These are phyloP conservation scores for Pangasianodon gigas DNA, from an alignment of 2,113 vertebrate species.

Conservation along the genomic window DNA sequence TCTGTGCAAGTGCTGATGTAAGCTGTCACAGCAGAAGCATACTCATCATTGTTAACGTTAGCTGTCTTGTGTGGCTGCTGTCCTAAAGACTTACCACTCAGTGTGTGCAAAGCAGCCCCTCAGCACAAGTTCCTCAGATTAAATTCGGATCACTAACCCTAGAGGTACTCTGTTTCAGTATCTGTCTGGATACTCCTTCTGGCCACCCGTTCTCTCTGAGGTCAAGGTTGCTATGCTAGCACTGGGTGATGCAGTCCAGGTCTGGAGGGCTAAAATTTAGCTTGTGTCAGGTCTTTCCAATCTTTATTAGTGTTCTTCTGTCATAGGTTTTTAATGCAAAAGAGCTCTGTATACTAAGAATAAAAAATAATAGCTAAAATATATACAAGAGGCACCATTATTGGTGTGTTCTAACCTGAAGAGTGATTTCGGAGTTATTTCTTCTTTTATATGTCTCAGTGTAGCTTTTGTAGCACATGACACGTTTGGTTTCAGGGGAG, in stretches of 20 bases:
- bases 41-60: background rate
- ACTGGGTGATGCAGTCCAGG: background rate
- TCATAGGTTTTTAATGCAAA: too few species aligned
- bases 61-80: background rate
- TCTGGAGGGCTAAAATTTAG: too few species aligned
- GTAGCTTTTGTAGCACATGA: background rate
- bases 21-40: background rate
- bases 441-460: background rate
- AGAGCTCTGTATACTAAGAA: too few species aligned
- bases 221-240: background rate
- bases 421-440: background rate
- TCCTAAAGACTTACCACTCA: background rate
- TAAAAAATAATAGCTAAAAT: too few species aligned
- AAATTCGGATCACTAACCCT: background rate
- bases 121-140: background rate
- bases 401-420: background rate
- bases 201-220: background rate
- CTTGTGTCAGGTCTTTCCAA: background rate
- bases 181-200: background rate
- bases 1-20: background rate
- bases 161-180: background rate
- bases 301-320: background rate
- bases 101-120: background rate
- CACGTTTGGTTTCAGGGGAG: background rate
- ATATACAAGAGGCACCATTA: too few species aligned